Evolutionary conservation across 2,113 vertebrate species (phyloP).

Genomic region (Lichenostomus cassidix): DNA sequence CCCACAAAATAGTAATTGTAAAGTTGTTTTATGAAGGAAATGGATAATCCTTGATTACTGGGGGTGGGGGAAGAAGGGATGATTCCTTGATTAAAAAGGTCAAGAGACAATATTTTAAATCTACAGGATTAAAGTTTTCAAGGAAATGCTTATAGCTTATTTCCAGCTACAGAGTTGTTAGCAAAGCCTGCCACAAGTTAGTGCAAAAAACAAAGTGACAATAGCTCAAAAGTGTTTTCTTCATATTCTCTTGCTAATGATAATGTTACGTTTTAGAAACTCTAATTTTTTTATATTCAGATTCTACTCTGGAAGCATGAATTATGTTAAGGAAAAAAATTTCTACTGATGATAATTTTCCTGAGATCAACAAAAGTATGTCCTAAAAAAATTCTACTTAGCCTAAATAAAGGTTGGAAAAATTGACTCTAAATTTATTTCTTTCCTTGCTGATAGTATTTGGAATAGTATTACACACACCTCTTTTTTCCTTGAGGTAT

Average conservation of each 20-base stretch:
- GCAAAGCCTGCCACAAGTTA: background rate
- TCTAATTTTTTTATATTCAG: background rate
- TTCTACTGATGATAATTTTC: background rate
- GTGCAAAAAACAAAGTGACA: background rate
- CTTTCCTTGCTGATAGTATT: background rate
- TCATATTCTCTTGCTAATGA: background rate
- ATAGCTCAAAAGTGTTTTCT: background rate
- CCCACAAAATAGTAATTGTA: background rate
- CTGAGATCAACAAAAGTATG: background rate
- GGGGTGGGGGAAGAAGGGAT: accelerated
- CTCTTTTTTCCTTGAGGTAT: background rate
- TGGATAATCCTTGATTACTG: background rate
- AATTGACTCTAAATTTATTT: background rate
- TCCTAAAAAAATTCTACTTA: background rate
- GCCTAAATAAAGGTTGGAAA: background rate
- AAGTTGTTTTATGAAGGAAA: background rate
- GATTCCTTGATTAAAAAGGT: background rate
- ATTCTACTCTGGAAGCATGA: background rate
- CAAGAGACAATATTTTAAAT: background rate
- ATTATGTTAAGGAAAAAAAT: background rate
- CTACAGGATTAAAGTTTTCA: background rate
- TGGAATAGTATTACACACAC: background rate
- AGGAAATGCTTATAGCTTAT: background rate
- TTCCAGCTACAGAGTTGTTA: background rate
- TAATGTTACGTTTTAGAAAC: background rate